Conservation (phyloP, 1,140 invertebrate species). For the Tachypleus tridentatus region DNA sequence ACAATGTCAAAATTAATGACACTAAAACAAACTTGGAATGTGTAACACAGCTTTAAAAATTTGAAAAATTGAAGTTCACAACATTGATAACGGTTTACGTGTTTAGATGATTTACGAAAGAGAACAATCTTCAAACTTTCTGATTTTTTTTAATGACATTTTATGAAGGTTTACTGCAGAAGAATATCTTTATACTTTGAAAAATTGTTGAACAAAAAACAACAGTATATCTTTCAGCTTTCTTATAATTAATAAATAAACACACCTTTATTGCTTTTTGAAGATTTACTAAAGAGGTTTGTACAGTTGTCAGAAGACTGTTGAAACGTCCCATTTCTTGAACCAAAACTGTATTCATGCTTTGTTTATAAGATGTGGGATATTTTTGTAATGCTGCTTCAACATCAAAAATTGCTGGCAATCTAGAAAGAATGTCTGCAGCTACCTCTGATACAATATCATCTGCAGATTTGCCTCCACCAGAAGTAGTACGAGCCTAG, state of each 20-base stretch:
- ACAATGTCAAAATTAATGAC: too few species aligned
- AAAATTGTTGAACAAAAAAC: too few species aligned
- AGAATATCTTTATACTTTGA: too few species aligned
- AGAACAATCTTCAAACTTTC: too few species aligned
- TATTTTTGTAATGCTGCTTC: conserved; percentile 35
- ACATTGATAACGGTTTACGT: too few species aligned
- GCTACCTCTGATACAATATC: conserved; percentile 32
- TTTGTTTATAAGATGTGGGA: conserved; percentile 41
- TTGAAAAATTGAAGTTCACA: too few species aligned
- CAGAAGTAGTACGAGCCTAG: conserved; percentile 9
- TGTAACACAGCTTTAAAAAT: too few species aligned
- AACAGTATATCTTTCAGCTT: too few species aligned
- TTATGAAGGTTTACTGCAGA: too few species aligned
- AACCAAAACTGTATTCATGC: conserved; percentile 45
- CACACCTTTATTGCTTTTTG: conserved; percentile 40
- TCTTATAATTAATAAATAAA: neutral
- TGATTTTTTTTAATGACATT: too few species aligned
- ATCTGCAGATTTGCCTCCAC: conserved; percentile 35
- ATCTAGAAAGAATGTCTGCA: conserved; percentile 35
- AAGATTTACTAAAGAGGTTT: conserved; percentile 35
- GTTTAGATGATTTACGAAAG: too few species aligned
- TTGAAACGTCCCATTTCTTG: conserved; percentile 46
- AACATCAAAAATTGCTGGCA: conserved; percentile 40
- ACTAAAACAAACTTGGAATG: too few species aligned
- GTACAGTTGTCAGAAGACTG: conserved; percentile 34